Base-by-base conservation (phyloP, 2,888 invertebrate species). In the Cremastinae sp. region DNA sequence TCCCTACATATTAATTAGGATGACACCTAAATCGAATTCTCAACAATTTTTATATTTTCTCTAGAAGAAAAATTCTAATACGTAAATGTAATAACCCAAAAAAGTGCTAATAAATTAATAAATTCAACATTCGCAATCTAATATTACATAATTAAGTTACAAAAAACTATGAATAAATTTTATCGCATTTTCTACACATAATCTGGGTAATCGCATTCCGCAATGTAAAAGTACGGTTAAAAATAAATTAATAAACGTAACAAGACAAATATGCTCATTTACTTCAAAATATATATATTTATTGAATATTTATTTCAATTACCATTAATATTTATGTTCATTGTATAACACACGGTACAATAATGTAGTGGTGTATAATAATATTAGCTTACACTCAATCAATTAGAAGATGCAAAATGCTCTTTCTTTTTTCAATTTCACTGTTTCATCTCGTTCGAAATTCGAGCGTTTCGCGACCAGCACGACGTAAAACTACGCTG, bases 211-310 rank as follows among this genome's bases (percentile, higher is more conserved):
- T n/a, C n/a, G n/a, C n/a, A n/a, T n/a, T n/a, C n/a, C n/a, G n/a
- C n/a, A n/a, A n/a, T n/a, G n/a, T n/a, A n/a, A n/a, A n/a, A 4
- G 43, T 12, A 12, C 12, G n/a, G n/a, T 8, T 3, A 14, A 62
- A 58, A n/a, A 20, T 41, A 61, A 39, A 43, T 35, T 47, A 14
- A 43, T 14, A 43, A 43, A 43, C 43, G 16, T 12, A 59, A 20
- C 14, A 39, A 20, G 12, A 51, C 8, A 9, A 4, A 12, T 16
- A 69, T 74, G 51, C 55, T 18, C 45, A 51, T 80, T 81, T 81
- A 78, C 73, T 81, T 82, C 78, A 82, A 82, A 81, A 81, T 80
- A 81, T 79, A 77, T 78, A 74, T 75, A 70, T 81, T 78, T 79
- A 81, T 80, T 75, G 77, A 78, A 79, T 78, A 76, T 78, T 76